phyloP scores from a whole-genome alignment of 2,113 vertebrate genomes.

The Chionis minor region DNA sequence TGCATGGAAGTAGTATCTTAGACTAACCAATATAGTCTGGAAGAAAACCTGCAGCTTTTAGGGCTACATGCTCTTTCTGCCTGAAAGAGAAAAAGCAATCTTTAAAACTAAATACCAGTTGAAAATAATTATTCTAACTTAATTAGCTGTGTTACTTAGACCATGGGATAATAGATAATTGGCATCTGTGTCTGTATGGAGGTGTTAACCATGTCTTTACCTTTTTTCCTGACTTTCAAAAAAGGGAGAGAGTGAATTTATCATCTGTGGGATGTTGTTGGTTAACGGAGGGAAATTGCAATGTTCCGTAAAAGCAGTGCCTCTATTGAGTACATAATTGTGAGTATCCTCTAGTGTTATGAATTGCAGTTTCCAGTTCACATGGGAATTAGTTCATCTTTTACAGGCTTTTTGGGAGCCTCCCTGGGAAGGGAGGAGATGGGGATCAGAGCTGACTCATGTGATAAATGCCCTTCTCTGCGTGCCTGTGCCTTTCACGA shows the following conservation, averaged over 20 bases:
- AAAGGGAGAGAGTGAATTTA: background rate
- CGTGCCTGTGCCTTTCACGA: accelerated
- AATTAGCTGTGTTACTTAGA: constrained; percentile 14
- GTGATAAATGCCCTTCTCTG: background rate
- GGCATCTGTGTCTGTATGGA: background rate
- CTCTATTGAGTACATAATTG: background rate
- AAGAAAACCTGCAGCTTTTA: background rate
- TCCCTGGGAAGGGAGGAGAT: background rate
- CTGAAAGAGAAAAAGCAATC: background rate
- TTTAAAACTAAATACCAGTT: background rate
- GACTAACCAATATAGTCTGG: background rate
- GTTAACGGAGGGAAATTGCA: background rate
- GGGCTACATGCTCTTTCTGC: background rate
- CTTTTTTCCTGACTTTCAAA: background rate
- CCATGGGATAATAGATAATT: background rate
- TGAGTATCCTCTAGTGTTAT: background rate
- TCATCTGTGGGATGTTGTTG: background rate
- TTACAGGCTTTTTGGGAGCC: background rate
- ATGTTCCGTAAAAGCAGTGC: background rate
- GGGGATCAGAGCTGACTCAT: background rate
- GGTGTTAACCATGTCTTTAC: background rate
- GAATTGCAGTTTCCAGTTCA: background rate
- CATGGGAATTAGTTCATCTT: background rate
- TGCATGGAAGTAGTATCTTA: background rate
- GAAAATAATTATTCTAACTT: constrained; percentile 17